A percentile compares a stretch with the other conserved stretches of the same genome.
Evolutionary conservation across 2,797 vertebrate genomes (phyloP).

Genomic region (Otolemur crassicaudatus): DNA sequence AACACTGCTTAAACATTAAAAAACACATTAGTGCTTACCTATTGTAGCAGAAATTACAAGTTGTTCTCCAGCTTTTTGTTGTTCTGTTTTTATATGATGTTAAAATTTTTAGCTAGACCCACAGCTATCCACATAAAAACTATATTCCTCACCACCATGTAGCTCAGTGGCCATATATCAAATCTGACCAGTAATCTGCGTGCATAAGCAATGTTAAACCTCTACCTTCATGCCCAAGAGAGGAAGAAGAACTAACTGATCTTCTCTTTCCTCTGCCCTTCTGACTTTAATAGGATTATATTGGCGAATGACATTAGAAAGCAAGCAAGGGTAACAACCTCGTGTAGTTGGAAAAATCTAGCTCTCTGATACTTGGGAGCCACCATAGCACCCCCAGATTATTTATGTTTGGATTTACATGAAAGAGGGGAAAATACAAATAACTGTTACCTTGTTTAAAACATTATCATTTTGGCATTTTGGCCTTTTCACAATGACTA

Average conservation of each 20-base stretch:
- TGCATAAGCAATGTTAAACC: neutral
- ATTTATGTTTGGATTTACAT: neutral
- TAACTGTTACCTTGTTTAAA: constrained; percentile 27
- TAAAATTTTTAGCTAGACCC: neutral
- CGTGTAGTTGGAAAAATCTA: neutral
- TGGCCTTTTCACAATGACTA: neutral
- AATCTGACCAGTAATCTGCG: neutral
- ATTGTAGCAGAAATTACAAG: neutral
- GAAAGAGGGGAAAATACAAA: neutral
- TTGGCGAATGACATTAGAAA: neutral
- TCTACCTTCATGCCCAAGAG: neutral
- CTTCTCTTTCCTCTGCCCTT: neutral
- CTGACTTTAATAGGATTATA: neutral
- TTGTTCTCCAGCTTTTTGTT: neutral
- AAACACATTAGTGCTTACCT: neutral
- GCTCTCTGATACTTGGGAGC: neutral
- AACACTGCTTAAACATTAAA: neutral
- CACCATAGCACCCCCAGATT: neutral
- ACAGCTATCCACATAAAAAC: neutral
- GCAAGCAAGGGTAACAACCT: neutral
- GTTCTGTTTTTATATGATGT: neutral
- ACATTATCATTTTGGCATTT: neutral
- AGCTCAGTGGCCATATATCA: neutral
- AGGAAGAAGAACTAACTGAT: neutral
- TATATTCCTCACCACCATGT: neutral